These are phyloP conservation scores for Agriotes lineatus DNA, from an alignment of 2,888 invertebrate genomes.

Conservation along the genomic window DNA sequence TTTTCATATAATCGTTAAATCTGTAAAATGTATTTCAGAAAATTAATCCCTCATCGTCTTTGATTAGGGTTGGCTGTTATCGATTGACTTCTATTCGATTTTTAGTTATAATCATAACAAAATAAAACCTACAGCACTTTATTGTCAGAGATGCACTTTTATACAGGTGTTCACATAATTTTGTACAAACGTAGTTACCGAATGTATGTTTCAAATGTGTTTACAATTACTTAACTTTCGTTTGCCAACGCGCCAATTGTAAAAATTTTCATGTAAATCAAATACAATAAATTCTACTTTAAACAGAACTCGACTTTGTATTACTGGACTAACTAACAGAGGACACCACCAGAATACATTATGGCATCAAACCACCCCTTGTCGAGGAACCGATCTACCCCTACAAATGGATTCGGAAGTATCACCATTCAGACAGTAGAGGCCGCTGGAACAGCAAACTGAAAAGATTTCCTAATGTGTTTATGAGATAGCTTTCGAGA, in stretches of 20 bases:
- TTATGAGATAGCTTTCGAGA: no score
- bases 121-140: neutral
- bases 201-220: neutral
- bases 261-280: constrained; percentile 20
- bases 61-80: neutral
- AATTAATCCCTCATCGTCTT: neutral
- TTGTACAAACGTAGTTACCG: neutral
- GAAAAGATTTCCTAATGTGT: no score
- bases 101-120: neutral
- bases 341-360: no score
- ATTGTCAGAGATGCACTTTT: constrained; percentile 16
- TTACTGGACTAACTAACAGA: no score
- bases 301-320: no score
- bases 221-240: neutral
- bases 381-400: no score
- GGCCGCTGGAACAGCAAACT: no score
- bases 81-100: neutral
- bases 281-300: constrained; percentile 16
- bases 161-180: neutral
- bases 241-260: constrained; percentile 7
- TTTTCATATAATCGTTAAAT: no score
- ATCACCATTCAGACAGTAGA: no score
- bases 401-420: no score
- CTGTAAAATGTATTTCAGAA: no score
- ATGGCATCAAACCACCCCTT: no score